Conservation (phyloP, 2,797 vertebrate species). For the Holocentrus rufus region DNA sequence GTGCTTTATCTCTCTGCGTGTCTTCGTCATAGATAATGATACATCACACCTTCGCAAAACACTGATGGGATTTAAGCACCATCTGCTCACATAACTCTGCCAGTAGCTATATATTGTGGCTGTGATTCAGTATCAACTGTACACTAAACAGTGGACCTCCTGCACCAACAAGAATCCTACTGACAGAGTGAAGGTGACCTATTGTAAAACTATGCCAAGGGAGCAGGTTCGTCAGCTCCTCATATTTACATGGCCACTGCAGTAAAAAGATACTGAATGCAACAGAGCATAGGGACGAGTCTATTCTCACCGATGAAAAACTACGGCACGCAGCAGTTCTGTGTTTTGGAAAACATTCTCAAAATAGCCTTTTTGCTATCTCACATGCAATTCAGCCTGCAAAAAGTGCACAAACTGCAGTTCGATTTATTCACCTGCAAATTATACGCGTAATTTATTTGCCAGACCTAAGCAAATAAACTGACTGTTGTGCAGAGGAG, state of each 20-base stretch:
- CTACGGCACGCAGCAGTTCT: slow-evolving; percentile 22
- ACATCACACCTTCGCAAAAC: slow-evolving; percentile 51
- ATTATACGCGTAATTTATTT: slow-evolving; percentile 49
- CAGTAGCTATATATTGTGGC: slow-evolving; percentile 55
- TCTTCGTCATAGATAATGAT: slow-evolving; percentile 41
- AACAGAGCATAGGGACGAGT: slow-evolving; percentile 44
- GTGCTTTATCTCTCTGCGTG: neutral
- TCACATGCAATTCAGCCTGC: slow-evolving; percentile 23
- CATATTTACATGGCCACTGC: slow-evolving; percentile 56
- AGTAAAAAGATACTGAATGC: slow-evolving; percentile 58
- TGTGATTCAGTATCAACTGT: slow-evolving; percentile 64
- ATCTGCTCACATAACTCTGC: slow-evolving; percentile 57
- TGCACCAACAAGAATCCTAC: slow-evolving; percentile 55
- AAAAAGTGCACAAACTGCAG: slow-evolving; percentile 55
- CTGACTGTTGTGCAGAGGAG: slow-evolving; percentile 3
- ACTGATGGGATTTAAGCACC: slow-evolving; percentile 56
- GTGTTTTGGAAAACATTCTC: slow-evolving; percentile 24
- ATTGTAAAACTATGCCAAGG: slow-evolving; percentile 56
- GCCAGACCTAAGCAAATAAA: slow-evolving; percentile 38
- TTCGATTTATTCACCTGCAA: slow-evolving; percentile 26
- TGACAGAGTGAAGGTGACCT: slow-evolving; percentile 53
- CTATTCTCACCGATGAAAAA: slow-evolving; percentile 28
- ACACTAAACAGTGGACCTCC: slow-evolving; percentile 57
- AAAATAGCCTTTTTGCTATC: slow-evolving; percentile 28
- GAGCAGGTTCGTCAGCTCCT: slow-evolving; percentile 60